These are phyloP conservation scores for Cephus pulcher DNA, from an alignment of 2,888 invertebrate species.

Conservation along the genomic window DNA sequence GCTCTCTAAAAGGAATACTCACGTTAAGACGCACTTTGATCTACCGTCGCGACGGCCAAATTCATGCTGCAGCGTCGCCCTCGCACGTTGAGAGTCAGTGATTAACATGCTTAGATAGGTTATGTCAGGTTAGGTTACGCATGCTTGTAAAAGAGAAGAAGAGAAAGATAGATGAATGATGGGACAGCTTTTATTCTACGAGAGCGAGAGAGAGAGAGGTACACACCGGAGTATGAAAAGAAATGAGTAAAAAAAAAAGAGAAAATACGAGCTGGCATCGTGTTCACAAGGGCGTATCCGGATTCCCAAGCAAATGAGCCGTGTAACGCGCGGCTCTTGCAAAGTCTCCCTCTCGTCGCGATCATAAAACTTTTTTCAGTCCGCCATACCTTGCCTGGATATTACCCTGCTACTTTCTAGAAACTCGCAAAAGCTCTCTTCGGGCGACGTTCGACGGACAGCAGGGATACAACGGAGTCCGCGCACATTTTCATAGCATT, in stretches of 20 bases:
- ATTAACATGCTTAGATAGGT: slow-evolving; percentile 22
- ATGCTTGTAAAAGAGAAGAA: slow-evolving; percentile 17
- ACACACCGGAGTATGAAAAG: background rate
- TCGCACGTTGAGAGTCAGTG: slow-evolving; percentile 17
- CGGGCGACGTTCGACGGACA: background rate
- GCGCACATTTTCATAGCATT: background rate
- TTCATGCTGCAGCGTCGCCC: background rate
- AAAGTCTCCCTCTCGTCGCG: background rate
- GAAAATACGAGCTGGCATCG: background rate
- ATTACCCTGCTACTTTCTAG: background rate
- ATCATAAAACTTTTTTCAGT: background rate
- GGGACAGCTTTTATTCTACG: background rate
- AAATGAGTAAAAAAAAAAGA: background rate
- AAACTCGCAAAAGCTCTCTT: background rate
- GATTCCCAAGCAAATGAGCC: background rate
- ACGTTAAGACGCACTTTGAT: slow-evolving; percentile 29
- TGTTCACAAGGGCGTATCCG: background rate
- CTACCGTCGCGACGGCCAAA: slow-evolving; percentile 5
- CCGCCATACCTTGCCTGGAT: background rate
- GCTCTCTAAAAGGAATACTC: slow-evolving; percentile 30
- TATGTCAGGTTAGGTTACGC: slow-evolving; percentile 18
- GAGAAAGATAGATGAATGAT: background rate
- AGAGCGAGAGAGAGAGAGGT: background rate
- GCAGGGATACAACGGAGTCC: background rate
- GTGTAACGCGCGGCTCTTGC: background rate